Conservation (phyloP, 2,888 invertebrate species). For the Monoplex corrugatus region DNA sequence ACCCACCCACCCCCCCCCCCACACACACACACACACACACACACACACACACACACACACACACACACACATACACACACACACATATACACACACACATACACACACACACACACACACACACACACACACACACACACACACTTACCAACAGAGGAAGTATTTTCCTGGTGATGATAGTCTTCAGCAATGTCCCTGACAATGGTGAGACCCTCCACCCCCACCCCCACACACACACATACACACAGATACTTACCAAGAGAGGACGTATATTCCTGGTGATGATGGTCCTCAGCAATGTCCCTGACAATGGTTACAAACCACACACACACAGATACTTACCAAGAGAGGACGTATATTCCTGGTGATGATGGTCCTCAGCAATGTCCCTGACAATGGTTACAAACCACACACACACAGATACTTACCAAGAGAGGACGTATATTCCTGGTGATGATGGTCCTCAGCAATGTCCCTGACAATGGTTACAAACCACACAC, state of each 20-base stretch:
- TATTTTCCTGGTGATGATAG: no score
- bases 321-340: background rate
- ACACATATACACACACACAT: background rate
- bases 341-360: slow-evolving; percentile 39
- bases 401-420: slow-evolving; percentile 96
- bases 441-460: no score
- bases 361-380: slow-evolving; percentile 85
- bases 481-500: no score
- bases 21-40: no score
- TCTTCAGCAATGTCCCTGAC: no score
- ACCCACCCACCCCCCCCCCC: no score
- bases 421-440: no score
- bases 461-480: no score
- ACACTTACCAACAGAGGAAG: background rate
- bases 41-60: background rate
- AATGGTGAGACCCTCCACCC: background rate
- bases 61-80: background rate
- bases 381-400: slow-evolving; percentile 97
- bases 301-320: no score
- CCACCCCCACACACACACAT: background rate
- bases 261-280: no score
- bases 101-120: slow-evolving; percentile 29
- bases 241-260: background rate
- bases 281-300: no score
- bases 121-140: background rate